Percentiles rank a stretch among this genome's conserved stretches.
phyloP scores from a whole-genome alignment of 1,140 invertebrate genomes.

The Orius insidiosus region DNA sequence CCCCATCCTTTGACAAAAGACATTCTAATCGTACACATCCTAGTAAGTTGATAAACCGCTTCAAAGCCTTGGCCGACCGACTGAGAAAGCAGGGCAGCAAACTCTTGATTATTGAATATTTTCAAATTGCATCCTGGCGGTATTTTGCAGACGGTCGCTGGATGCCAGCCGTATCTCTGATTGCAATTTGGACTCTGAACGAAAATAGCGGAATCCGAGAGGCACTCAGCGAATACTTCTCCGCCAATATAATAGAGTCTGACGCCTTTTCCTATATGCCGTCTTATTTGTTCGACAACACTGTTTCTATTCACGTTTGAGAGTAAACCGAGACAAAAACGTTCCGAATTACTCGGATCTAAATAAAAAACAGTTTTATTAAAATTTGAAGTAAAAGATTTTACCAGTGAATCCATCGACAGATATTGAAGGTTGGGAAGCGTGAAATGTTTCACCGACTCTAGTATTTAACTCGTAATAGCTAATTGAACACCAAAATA shows the following conservation, averaged over 20 bases:
- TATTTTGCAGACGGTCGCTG: slow-evolving; percentile 98
- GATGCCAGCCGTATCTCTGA: slow-evolving; percentile 96
- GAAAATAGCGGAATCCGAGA: slow-evolving; percentile 95
- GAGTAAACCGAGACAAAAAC: slow-evolving; percentile 86
- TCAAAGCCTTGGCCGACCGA: slow-evolving; percentile 97
- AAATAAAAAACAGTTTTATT: slow-evolving; percentile 18
- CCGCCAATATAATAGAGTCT: slow-evolving; percentile 91
- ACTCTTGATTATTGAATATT: slow-evolving; percentile 99
- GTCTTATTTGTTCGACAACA: slow-evolving; percentile 83
- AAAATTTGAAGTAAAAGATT: slow-evolving; percentile 1
- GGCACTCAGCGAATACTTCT: slow-evolving; percentile 96
- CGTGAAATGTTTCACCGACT: slow-evolving; percentile 94
- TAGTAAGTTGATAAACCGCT: slow-evolving; percentile 90
- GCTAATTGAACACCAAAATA: slow-evolving; percentile 96
- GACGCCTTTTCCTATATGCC: slow-evolving; percentile 92
- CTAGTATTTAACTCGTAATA: slow-evolving; percentile 94
- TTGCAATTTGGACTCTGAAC: slow-evolving; percentile 98
- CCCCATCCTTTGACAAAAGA: slow-evolving; percentile 99
- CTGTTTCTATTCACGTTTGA: slow-evolving; percentile 95
- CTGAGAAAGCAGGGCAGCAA: slow-evolving; percentile 86
- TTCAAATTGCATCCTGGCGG: slow-evolving; percentile 97
- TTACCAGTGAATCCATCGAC: slow-evolving; percentile 81
- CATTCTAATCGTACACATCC: slow-evolving; percentile 99
- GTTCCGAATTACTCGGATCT: slow-evolving; percentile 83
- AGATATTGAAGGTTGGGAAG: slow-evolving; percentile 88